Conservation (phyloP, 2,113 vertebrate species). For the Hydrolagus affinis region DNA sequence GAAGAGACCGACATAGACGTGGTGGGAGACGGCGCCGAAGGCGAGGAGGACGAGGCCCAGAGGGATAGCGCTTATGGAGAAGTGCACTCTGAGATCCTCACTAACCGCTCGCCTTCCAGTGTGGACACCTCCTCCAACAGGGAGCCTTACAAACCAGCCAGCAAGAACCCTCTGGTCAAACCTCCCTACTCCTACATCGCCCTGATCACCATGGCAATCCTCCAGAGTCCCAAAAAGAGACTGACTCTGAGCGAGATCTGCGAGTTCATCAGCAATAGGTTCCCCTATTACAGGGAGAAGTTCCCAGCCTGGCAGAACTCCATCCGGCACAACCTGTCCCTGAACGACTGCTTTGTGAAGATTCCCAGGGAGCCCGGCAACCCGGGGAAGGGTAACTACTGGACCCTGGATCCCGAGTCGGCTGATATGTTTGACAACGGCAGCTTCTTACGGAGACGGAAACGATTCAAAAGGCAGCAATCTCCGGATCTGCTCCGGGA, state of each 20-base stretch:
- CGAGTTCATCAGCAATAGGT: slow-evolving; percentile 74
- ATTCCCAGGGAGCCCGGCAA: slow-evolving; percentile 80
- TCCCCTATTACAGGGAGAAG: slow-evolving; percentile 75
- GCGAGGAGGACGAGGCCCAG: slow-evolving; percentile 63
- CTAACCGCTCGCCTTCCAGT: slow-evolving; percentile 51
- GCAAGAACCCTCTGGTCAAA: slow-evolving; percentile 78
- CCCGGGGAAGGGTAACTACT: slow-evolving; percentile 83
- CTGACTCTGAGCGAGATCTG: slow-evolving; percentile 83
- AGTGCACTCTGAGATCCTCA: slow-evolving; percentile 60
- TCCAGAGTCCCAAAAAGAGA: slow-evolving; percentile 84
- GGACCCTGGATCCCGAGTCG: slow-evolving; percentile 81
- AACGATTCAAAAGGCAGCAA: slow-evolving; percentile 86
- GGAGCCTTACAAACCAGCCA: slow-evolving; percentile 57
- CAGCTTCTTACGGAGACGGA: slow-evolving; percentile 75
- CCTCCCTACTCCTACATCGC: slow-evolving; percentile 90
- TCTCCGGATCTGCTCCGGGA: slow-evolving; percentile 68
- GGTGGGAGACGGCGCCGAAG: slow-evolving; percentile 81
- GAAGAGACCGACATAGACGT: slow-evolving; percentile 91
- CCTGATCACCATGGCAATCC: slow-evolving; percentile 87
- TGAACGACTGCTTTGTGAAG: slow-evolving; percentile 76
- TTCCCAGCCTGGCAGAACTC: slow-evolving; percentile 80
- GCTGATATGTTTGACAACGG: slow-evolving; percentile 90
- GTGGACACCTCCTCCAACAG: slow-evolving; percentile 51
- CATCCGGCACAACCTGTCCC: slow-evolving; percentile 71
- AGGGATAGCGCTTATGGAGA: slow-evolving; percentile 61